phyloP scores from a whole-genome alignment of 2,113 vertebrate species.

The Carettochelys insculpta region DNA sequence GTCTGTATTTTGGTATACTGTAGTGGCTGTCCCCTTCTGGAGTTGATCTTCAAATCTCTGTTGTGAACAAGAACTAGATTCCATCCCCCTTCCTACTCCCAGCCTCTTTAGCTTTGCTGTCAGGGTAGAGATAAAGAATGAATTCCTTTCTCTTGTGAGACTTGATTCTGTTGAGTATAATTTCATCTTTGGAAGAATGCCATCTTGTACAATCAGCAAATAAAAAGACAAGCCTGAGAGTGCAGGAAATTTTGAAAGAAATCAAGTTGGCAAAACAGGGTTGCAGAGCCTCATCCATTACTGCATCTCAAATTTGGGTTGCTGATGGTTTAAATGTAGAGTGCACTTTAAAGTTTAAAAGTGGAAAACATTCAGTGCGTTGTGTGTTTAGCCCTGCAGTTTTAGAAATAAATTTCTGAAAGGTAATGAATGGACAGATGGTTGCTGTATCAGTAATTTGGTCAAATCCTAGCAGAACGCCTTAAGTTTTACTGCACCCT shows the following conservation, averaged over 20 bases:
- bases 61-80: neutral
- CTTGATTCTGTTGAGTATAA: neutral
- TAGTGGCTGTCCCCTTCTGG: neutral
- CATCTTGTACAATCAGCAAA: neutral
- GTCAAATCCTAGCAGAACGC: neutral
- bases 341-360: conserved; percentile 14
- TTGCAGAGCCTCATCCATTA: neutral
- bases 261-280: neutral
- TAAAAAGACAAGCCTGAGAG: neutral
- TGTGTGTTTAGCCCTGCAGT: neutral
- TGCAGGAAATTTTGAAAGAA: conserved; percentile 12
- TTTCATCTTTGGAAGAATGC: neutral
- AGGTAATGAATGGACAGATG: neutral
- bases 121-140: neutral
- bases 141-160: conserved; percentile 23
- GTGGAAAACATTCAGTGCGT: neutral
- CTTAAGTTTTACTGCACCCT: neutral
- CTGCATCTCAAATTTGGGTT: conserved; percentile 11
- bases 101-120: neutral
- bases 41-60: neutral
- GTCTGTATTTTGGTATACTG: neutral
- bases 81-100: neutral
- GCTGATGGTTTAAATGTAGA: neutral
- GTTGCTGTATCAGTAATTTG: neutral
- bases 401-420: neutral